Base-by-base conservation (phyloP, 2,797 vertebrate species). In the Mallotus villosus region DNA sequence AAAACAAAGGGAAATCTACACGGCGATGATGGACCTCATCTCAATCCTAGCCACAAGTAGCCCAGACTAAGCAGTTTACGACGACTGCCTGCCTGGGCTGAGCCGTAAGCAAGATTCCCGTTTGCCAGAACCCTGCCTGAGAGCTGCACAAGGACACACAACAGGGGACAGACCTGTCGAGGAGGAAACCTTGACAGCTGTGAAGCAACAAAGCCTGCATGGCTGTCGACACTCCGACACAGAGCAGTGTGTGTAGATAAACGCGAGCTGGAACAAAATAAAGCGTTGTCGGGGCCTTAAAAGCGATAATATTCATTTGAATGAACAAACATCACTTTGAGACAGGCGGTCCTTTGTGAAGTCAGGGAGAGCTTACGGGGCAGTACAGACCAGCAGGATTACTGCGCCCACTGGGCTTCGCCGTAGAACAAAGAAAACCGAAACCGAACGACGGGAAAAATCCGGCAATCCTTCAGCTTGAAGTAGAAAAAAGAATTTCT, bases 121-220 rank as follows among this genome's bases (percentile, higher is more conserved):
- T 11, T 14, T 41, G 19, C 62, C n/a, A 37, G 29, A 37, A 21
- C 32, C 19, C 62, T 37, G 9, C 62, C n/a, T 27, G 24, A 24
- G 17, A 27, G 14, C 22, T 22, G 11, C 64, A 25, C 37, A 66
- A 51, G 46, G 62, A 41, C 41, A 27, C 21, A 49, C 41, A 51
- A 51, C 21, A 24, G 24, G 46, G 64, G 8, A 51, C 7, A 12
- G 2, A 72, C 75, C 70, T 76, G 60, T 64, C 71, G 68, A 79
- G 64, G 76, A 58, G 34, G 71, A 78, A 68, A 72, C 72, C 74
- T 66, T 64, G 25, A 60, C 70, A 66, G 53, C 68, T 32, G 60
- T 3, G 29, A 68, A 61, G 75, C 68, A 65, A 64, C 73, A 72
- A 53, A 24, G 59, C 5, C 12, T 29, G 49, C 19, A 41, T 25